Percentiles rank a stretch among this genome's conserved stretches.
phyloP scores from a whole-genome alignment of 2,888 invertebrate genomes.

The Meghimatium bilineatum region DNA sequence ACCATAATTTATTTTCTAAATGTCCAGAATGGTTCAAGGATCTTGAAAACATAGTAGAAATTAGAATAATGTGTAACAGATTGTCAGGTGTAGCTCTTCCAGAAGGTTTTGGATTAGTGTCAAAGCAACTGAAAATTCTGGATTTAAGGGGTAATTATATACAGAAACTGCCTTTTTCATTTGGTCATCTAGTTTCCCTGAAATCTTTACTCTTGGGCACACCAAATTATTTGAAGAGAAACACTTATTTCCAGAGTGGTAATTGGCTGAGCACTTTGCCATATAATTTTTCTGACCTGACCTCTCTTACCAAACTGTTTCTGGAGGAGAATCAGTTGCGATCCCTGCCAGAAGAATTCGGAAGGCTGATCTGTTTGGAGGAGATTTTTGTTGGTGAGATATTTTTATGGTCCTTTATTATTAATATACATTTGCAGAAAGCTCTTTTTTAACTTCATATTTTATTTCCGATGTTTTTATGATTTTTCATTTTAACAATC shows the following conservation, averaged over 20 bases:
- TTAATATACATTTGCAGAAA: not conserved
- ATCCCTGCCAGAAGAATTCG: conserved; percentile 68
- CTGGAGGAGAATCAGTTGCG: conserved; percentile 70
- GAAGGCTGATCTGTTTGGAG: conserved; percentile 64
- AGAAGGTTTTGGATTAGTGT: conserved; percentile 32
- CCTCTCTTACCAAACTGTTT: conserved; percentile 59
- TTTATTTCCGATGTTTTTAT: no score
- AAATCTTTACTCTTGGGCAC: conserved; percentile 24
- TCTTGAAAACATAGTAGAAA: conserved; percentile 57
- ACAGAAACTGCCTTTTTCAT: conserved; percentile 60
- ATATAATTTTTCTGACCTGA: conserved; percentile 60
- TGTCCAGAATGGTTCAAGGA: conserved; percentile 58
- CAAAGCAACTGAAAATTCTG: conserved; percentile 10
- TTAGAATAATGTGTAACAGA: conserved; percentile 49
- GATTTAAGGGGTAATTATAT: conserved; percentile 60
- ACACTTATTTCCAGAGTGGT: conserved; percentile 69
- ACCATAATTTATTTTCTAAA: conserved; percentile 59
- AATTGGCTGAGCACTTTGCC: conserved; percentile 70
- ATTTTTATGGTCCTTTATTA: not conserved
- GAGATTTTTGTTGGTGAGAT: conserved; percentile 68
- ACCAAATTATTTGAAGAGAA: conserved; percentile 22
- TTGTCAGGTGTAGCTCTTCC: conserved; percentile 21
- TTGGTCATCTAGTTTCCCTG: conserved; percentile 54
- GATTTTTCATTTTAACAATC: no score
- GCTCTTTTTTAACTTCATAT: not conserved